Conservation (phyloP, 2,888 invertebrate species). For the Acrobasis suavella region DNA sequence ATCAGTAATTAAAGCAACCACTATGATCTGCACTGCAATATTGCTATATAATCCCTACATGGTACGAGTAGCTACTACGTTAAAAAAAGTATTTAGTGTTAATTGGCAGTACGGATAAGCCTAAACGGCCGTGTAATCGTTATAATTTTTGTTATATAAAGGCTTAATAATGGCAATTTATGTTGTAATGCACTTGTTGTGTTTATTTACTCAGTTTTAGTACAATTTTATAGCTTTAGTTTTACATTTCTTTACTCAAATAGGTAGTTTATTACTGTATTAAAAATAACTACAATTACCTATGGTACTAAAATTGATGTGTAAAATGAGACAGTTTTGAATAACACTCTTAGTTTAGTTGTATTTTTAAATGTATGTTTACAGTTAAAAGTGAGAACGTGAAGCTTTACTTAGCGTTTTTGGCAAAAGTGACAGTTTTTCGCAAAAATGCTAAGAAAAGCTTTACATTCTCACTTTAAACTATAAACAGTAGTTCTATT, state of each 20-base stretch:
- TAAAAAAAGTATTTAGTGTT: constrained; percentile 2
- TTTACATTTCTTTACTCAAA: too few relatives aligned
- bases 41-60: neutral
- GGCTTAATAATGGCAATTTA: neutral
- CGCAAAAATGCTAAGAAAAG: too few relatives aligned
- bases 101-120: neutral
- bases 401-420: too few relatives aligned
- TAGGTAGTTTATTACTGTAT: too few relatives aligned
- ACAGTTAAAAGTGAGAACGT: too few relatives aligned
- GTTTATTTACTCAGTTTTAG: neutral
- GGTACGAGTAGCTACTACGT: neutral
- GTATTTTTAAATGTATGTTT: too few relatives aligned
- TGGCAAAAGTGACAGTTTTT: too few relatives aligned
- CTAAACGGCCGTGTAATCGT: constrained; percentile 1
- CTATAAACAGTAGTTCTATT: too few relatives aligned
- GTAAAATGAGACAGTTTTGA: neutral
- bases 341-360: neutral
- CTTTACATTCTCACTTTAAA: too few relatives aligned
- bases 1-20: constrained; percentile 11
- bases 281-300: neutral
- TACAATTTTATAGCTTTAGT: neutral
- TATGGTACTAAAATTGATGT: neutral
- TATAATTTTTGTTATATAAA: neutral
- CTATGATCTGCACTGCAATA: neutral
- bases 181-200: neutral